A percentile compares a stretch with the other conserved stretches of the same genome.
Conservation (phyloP, 1,140 invertebrate species). For the Nasonia longicornis region DNA sequence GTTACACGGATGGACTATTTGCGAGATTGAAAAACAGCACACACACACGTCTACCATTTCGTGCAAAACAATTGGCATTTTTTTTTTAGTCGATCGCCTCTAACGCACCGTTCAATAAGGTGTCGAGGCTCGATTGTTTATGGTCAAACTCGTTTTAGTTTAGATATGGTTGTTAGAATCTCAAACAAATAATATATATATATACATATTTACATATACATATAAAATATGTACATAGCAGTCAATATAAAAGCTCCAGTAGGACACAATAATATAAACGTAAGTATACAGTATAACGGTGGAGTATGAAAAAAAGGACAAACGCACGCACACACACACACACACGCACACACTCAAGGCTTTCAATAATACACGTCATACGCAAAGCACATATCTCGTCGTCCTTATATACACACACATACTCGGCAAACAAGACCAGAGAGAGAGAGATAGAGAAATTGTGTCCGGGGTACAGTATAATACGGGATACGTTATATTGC, state of each 20-base stretch:
- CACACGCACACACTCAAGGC: too few relatives aligned
- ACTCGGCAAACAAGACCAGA: background rate
- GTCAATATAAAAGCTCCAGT: too few relatives aligned
- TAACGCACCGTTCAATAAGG: background rate
- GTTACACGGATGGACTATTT: background rate
- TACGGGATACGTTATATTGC: background rate
- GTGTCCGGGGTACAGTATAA: background rate
- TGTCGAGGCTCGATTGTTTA: background rate
- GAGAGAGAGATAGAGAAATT: background rate
- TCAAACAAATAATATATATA: background rate
- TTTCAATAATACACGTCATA: background rate
- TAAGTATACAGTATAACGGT: too few relatives aligned
- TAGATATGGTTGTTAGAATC: background rate
- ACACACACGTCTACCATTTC: background rate
- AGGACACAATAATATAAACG: too few relatives aligned
- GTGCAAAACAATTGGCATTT: background rate
- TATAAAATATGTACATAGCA: too few relatives aligned
- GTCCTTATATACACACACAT: background rate
- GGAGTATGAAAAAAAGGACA: background rate
- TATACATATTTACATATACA: background rate
- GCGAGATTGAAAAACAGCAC: background rate
- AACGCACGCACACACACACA: background rate
- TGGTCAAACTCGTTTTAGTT: background rate
- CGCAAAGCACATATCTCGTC: background rate
- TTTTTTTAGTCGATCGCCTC: background rate